Conservation (phyloP, 2,888 invertebrate genomes). For the Anorthoa munda region DNA sequence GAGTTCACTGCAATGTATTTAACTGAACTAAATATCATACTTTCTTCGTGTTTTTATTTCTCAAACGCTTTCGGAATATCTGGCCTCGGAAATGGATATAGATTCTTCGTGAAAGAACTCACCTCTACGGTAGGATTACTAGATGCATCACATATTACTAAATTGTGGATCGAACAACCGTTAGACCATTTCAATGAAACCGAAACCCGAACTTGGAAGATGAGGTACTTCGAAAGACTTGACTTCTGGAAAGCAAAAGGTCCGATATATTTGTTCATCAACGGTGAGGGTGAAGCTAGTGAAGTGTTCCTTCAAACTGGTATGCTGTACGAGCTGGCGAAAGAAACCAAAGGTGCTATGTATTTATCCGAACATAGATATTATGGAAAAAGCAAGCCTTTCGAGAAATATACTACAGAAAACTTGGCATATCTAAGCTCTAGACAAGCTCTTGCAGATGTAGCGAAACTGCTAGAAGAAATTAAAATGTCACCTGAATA, state of each 20-base stretch:
- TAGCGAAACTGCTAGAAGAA: constrained; percentile 74
- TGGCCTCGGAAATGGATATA: constrained; percentile 72
- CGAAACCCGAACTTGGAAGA: constrained; percentile 79
- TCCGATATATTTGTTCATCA: constrained; percentile 82
- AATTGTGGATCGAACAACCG: constrained; percentile 80
- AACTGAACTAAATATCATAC: constrained; percentile 57
- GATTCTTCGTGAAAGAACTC: constrained; percentile 73
- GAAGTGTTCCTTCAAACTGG: constrained; percentile 78
- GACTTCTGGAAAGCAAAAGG: constrained; percentile 78
- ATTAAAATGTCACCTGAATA: constrained; percentile 75
- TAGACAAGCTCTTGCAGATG: constrained; percentile 84
- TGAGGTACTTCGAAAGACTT: constrained; percentile 83
- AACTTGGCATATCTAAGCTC: constrained; percentile 81
- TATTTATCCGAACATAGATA: constrained; percentile 84
- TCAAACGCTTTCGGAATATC: constrained; percentile 70
- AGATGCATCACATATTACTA: constrained; percentile 64
- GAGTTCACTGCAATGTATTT: constrained; percentile 59
- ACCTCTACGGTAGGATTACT: constrained; percentile 59
- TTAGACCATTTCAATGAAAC: constrained; percentile 81
- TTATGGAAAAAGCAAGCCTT: constrained; percentile 84
- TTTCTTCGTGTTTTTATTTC: constrained; percentile 63
- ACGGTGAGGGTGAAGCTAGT: constrained; percentile 80
- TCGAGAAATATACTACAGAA: constrained; percentile 73
- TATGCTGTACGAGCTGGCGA: constrained; percentile 80
- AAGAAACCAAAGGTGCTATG: constrained; percentile 85